Evolutionary conservation across 2,888 invertebrate species (phyloP).

Genomic region (Lasius fuliginosus): DNA sequence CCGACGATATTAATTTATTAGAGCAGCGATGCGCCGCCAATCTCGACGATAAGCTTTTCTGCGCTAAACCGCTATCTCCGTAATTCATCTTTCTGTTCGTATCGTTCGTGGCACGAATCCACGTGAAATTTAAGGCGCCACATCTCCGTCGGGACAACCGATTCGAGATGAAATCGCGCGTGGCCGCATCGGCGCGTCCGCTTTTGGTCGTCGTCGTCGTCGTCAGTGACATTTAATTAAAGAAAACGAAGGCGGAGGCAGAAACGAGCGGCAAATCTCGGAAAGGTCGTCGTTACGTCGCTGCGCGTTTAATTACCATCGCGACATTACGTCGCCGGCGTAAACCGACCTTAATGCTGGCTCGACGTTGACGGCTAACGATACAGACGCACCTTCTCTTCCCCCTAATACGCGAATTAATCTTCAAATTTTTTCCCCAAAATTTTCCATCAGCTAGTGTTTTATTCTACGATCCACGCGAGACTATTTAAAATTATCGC

Average conservation of each 20-base stretch:
- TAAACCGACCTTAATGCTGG: slow-evolving; percentile 69
- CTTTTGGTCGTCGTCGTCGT: slow-evolving; percentile 52
- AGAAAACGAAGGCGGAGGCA: slow-evolving; percentile 54
- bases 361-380: slow-evolving; percentile 2
- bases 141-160: slow-evolving; percentile 38
- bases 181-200: slow-evolving; percentile 46
- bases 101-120: slow-evolving; percentile 44
- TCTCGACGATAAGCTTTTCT: slow-evolving; percentile 41
- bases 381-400: background rate
- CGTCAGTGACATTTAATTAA: slow-evolving; percentile 62
- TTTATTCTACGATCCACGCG: background rate
- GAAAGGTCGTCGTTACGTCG: slow-evolving; percentile 63
- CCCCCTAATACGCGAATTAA: background rate
- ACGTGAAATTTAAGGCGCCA: slow-evolving; percentile 57
- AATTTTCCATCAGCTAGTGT: background rate
- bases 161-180: slow-evolving; percentile 55
- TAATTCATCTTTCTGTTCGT: slow-evolving; percentile 45
- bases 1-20: slow-evolving; percentile 54
- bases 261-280: slow-evolving; percentile 53
- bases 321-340: slow-evolving; percentile 65
- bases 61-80: slow-evolving; percentile 39
- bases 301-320: slow-evolving; percentile 70
- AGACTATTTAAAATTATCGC: background rate
- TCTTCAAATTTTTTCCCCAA: background rate
- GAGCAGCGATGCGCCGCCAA: slow-evolving; percentile 46